Base-by-base conservation (phyloP, 2,888 invertebrate species). In the Villa cingulata region DNA sequence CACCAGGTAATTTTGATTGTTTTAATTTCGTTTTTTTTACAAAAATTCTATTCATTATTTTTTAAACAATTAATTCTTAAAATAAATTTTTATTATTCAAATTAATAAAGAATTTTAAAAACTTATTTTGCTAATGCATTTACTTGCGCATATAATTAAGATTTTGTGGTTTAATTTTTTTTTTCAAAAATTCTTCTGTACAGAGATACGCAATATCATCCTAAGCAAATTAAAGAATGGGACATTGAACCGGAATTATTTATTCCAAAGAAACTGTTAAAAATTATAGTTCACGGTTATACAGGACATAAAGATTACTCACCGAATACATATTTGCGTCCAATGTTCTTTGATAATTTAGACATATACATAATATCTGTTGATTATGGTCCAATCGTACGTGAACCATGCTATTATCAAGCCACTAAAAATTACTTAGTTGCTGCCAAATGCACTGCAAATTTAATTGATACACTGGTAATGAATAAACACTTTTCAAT, bases 261-360 rank as follows among this genome's bases (percentile, higher is more conserved):
- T 39, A 4, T 4, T 2, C 20, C 39, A 19, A 20, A 5, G 5
- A 10, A 15, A 39, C 39, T 5, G 15, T 39, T 79, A 1, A 76
- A 77, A 54, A 67, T 81, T 15, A 54, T 80, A 2, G 71, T 80
- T 40, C 81, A 81, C 51, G 81, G 81, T 0, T 81, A 78, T 54
- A 78, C 79, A 0, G 80, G 80, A 0, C 49, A 74, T 56, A 74
- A 65, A 47, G 71, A 80, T 56, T 78, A 66, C 55, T 70, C 77
- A 0, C 80, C 80, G 0, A 81, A 75, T 55, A 66, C 68, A 5
- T 71, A 76, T 61, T 72, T 81, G 50, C 68, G 79, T 51, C 78
- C 78, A 72, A 80, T 70, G 1, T 74, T 77, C 55, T 63, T 80
- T 56, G 54, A 73, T 50, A 64, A 70, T 48, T 74, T 72, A 41